Percentiles rank a stretch among this genome's conserved stretches.
phyloP scores from a whole-genome alignment of 1,140 invertebrate species.

The Drosophila athabasca region DNA sequence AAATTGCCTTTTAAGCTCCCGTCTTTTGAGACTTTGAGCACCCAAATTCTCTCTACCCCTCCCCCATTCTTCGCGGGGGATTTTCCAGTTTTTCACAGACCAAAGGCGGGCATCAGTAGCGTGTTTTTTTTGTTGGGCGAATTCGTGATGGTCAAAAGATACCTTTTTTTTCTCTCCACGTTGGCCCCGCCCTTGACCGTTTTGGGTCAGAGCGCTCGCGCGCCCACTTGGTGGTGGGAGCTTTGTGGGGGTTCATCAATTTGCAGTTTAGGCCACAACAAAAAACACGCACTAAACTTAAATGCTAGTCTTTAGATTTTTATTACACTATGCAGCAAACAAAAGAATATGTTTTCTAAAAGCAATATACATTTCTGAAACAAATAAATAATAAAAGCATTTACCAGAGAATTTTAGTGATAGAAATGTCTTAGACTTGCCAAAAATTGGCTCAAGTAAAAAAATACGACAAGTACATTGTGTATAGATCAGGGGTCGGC shows the following conservation, averaged over 20 bases:
- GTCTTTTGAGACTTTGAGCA: not conserved
- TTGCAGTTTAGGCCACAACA: not conserved
- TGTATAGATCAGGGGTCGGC: too few species aligned
- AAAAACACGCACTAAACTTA: not conserved
- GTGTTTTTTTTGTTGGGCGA: too few species aligned
- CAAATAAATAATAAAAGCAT: too few species aligned
- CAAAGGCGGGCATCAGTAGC: not conserved
- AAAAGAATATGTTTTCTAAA: too few species aligned
- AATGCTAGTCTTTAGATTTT: too few species aligned
- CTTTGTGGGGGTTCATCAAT: constrained; percentile 18
- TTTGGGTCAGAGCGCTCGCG: constrained; percentile 30
- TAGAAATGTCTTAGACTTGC: too few species aligned
- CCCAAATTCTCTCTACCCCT: constrained; percentile 6
- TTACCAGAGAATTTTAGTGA: too few species aligned
- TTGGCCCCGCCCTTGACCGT: constrained; percentile 41
- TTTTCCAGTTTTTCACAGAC: constrained; percentile 29
- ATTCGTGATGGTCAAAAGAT: constrained; percentile 27
- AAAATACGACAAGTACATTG: too few species aligned
- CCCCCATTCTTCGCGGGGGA: constrained; percentile 29
- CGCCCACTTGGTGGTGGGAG: constrained; percentile 1
- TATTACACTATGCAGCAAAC: too few species aligned
- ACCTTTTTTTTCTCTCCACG: constrained; percentile 7
- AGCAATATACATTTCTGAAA: too few species aligned
- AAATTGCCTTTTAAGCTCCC: constrained; percentile 44
- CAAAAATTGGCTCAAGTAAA: too few species aligned